Percentiles rank a stretch among this genome's conserved stretches.
Conservation (phyloP, 1,140 invertebrate genomes). For the Trachymyrmex cornetzi region DNA sequence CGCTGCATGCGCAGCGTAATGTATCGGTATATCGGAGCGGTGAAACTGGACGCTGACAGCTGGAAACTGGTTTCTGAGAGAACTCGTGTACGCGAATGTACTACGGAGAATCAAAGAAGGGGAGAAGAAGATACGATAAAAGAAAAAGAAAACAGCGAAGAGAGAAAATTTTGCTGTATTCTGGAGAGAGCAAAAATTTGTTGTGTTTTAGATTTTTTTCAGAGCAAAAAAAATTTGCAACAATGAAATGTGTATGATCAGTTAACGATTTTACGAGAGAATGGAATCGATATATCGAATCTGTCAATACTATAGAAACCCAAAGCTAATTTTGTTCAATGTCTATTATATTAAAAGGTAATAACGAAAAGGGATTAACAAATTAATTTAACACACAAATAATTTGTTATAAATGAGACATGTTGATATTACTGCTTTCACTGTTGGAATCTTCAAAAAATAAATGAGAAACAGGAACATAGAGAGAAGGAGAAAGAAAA, state of each 20-base stretch:
- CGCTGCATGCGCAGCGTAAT: conserved; percentile 26
- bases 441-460: background rate
- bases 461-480: background rate
- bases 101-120: conserved; percentile 31
- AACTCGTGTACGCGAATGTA: conserved; percentile 46
- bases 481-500: background rate
- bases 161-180: background rate
- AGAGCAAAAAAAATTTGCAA: background rate
- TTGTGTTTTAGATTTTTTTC: background rate
- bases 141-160: background rate
- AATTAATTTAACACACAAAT: background rate
- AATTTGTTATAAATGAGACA: background rate
- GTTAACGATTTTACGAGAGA: background rate
- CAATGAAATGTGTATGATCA: background rate
- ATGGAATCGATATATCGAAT: background rate
- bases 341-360: background rate
- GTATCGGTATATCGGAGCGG: conserved; percentile 44
- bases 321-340: background rate
- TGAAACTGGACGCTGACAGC: conserved; percentile 76
- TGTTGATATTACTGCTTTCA: background rate
- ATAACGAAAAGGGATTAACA: background rate
- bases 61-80: conserved; percentile 75
- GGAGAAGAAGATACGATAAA: background rate
- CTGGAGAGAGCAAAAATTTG: too few relatives aligned
- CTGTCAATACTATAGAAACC: background rate